Evolutionary conservation across 2,888 invertebrate genomes (phyloP), one percentile per base, ranked within the genome.

Genomic region (Cantharis nigra): DNA sequence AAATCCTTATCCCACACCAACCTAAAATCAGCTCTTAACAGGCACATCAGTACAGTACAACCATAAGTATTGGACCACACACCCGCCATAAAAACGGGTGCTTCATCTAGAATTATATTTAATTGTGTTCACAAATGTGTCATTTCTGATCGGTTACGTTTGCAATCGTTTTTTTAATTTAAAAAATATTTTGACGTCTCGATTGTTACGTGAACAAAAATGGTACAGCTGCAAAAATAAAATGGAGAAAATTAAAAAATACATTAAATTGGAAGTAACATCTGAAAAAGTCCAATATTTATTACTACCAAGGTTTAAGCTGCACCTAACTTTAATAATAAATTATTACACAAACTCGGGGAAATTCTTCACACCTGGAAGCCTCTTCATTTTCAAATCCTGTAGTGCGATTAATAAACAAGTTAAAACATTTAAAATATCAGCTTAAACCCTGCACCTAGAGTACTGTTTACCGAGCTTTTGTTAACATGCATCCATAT

Each of bases 1-100:
- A 92, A 92, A 92, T 92, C 92, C 92, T 92, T 92, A 91, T 91
- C 87, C 88, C 88, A 88, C 88, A 88, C 89, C 89, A 88, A 49
- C 87, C 88, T 88, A 88, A 86, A 88, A 87, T 88, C 87, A 86
- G 84, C 85, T 86, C 86, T 87, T 84, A 86, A 86, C 85, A 86
- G 84, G 85, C 86, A 85, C 83, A 86, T 83, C 83, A 86, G 85
- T 84, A 87, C 86, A 87, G 86, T 87, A 86, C 86, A 86, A 84
- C 74, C 79, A 87, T 86, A 88, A 87, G 86, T 88, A 87, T 88
- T 88, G 87, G 87, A 88, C 87, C 81, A 70, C 71, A 78, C 75
- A 72, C 71, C 74, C 62, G 74, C 67, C 63, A 33, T 72, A 67
- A 20, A 20, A 67, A 67, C 65, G 65, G 65, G 70, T 71, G 78